Evolutionary conservation across 2,797 vertebrate species (phyloP).

Genomic region (Sardinella longiceps): DNA sequence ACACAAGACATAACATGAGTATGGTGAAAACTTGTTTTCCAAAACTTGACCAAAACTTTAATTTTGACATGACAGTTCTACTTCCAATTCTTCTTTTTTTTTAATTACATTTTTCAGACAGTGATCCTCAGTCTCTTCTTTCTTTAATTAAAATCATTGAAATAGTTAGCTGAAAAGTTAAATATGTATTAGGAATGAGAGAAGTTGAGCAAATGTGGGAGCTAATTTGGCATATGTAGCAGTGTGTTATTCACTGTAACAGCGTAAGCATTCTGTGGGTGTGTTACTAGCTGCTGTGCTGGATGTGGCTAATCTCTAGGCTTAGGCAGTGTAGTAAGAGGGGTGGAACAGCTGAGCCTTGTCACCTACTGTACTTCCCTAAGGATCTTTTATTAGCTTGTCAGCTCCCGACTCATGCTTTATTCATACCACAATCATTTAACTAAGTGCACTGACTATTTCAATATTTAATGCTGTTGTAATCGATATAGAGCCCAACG

Average conservation of each 20-base stretch:
- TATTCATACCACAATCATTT: constrained; percentile 75
- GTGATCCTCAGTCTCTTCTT: too few species aligned
- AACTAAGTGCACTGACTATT: constrained; percentile 74
- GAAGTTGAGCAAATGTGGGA: too few species aligned
- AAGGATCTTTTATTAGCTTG: constrained; percentile 65
- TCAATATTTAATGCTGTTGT: constrained; percentile 74
- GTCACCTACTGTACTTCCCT: constrained; percentile 52
- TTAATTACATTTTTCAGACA: too few species aligned
- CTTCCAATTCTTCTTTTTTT: too few species aligned
- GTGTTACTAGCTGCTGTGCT: not conserved
- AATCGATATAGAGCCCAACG: constrained; percentile 68
- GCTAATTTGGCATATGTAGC: not conserved
- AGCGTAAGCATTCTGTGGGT: not conserved
- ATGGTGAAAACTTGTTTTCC: too few species aligned
- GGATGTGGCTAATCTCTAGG: not conserved
- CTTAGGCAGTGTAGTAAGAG: too few species aligned
- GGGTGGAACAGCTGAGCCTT: constrained; percentile 16
- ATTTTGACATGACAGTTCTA: too few species aligned
- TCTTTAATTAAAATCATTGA: too few species aligned
- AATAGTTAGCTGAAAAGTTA: too few species aligned
- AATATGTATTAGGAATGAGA: too few species aligned
- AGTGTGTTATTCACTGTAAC: not conserved
- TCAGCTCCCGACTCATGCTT: constrained; percentile 67
- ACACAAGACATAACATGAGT: too few species aligned
- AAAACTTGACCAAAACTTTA: too few species aligned